Evolutionary conservation across 2,113 vertebrate genomes (phyloP).

Genomic region (Balaeniceps rex): DNA sequence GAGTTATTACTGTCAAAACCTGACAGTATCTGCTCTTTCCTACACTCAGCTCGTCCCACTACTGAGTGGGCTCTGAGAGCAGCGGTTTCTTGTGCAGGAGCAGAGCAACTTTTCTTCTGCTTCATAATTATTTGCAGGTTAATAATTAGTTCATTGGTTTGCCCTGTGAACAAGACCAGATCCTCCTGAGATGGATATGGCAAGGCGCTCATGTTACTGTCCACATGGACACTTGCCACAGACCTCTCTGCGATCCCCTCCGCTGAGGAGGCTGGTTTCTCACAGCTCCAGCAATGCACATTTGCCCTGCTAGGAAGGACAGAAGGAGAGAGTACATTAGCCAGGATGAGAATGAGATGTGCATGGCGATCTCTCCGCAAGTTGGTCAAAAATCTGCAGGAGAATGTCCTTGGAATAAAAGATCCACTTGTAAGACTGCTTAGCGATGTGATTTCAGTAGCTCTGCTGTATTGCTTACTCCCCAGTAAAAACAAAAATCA

Average conservation of each 20-base stretch:
- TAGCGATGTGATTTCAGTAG: neutral
- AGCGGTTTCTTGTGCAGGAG: neutral
- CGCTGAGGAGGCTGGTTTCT: neutral
- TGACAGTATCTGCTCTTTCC: neutral
- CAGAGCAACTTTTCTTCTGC: neutral
- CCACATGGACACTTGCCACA: neutral
- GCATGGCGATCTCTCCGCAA: fast-evolving
- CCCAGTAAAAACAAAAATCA: neutral
- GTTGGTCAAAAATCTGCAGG: neutral
- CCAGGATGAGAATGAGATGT: neutral
- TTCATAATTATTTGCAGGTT: neutral
- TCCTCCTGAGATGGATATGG: neutral
- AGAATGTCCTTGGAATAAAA: neutral
- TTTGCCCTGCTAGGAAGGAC: neutral
- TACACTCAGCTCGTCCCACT: neutral
- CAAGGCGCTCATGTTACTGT: neutral
- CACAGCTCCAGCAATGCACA: fast-evolving
- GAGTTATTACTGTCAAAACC: neutral
- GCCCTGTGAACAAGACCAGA: neutral
- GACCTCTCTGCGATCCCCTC: neutral
- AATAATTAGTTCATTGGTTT: neutral
- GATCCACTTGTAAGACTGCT: neutral
- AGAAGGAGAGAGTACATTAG: neutral
- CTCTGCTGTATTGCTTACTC: neutral
- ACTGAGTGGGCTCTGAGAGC: neutral